Conservation (phyloP, 2,113 vertebrate genomes). For the Melanerpes formicivorus region DNA sequence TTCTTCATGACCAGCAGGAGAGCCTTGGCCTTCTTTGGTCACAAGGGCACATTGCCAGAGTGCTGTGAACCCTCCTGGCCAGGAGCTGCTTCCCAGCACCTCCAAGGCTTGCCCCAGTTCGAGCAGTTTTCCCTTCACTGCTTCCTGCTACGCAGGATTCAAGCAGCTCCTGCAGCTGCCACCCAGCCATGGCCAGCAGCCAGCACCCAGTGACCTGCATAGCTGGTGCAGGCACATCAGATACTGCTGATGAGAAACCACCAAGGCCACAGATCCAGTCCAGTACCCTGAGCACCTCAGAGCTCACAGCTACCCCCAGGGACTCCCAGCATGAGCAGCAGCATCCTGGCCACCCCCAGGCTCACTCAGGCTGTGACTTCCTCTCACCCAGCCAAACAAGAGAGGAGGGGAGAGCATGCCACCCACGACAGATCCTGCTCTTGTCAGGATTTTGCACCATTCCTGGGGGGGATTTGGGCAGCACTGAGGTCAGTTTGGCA, state of each 20-base stretch:
- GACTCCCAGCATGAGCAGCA: accelerated
- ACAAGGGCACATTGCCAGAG: not conserved
- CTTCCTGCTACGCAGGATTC: not conserved
- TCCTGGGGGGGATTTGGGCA: not conserved
- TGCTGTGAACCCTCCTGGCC: not conserved
- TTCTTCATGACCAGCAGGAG: no score
- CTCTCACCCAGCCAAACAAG: not conserved
- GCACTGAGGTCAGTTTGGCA: not conserved
- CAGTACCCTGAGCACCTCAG: accelerated
- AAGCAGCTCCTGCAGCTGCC: not conserved
- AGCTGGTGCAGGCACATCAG: not conserved
- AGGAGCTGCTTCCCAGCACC: not conserved
- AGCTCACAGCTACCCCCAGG: accelerated
- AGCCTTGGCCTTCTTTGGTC: no score
- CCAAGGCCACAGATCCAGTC: not conserved
- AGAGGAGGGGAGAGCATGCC: not conserved
- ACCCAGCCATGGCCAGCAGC: not conserved
- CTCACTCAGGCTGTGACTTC: not conserved
- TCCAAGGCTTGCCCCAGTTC: not conserved
- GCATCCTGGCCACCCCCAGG: not conserved
- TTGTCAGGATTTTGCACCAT: not conserved
- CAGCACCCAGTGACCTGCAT: not conserved
- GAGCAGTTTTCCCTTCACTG: not conserved
- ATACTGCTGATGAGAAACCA: not conserved
- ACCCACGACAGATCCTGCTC: no score